Evolutionary conservation across 2,888 invertebrate species (phyloP), one percentile per base, ranked within the genome.

Genomic region (Pomacea canaliculata): DNA sequence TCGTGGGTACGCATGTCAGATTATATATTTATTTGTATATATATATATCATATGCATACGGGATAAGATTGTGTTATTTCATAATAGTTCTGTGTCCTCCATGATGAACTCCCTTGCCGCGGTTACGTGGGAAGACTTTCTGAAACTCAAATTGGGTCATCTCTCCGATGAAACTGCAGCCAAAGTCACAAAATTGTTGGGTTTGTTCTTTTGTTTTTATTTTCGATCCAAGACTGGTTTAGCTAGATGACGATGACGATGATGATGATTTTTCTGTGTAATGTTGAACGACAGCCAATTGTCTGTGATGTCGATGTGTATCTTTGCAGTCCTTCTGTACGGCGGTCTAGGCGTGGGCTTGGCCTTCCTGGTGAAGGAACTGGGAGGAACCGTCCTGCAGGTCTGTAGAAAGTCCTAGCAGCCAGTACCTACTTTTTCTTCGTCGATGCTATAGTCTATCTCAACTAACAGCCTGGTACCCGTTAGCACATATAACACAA

Each of bases 361-460:
- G 80, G 86, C 85, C 10, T 86, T 86, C 81, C 76, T 85, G n/a
- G 85, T 86, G 46, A 80, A 80, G 37, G 76, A 78, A 13, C 78
- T 86, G 72, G 85, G 85, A 19, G 86, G 86, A 13, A 86, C 85
- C 23, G 85, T 87, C 7, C 74, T 87, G 66, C 86, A 86, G 84
- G 87, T 86, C 77, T 16, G 70, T 56, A 13, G 23, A 7, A 10
- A 2, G 16, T 4, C 51, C 51, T 16, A 10, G 51, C 37, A 37
- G 37, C 37, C 3, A 37, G 5, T 37, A 5, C 37, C 37, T 37
- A 1, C 59, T 7, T n/a, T 7, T 62, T 7, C 62, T n/a, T 62
- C 62, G 62, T 62, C 62, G 18, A 18, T 7, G 4, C 7, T n/a
- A 4, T 62, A 18, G 4, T 62, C 7, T n/a, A 5, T 62, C 62